These are phyloP conservation scores for Oncopodura yosiiana DNA, from an alignment of 1,140 invertebrate species.

Conservation along the genomic window DNA sequence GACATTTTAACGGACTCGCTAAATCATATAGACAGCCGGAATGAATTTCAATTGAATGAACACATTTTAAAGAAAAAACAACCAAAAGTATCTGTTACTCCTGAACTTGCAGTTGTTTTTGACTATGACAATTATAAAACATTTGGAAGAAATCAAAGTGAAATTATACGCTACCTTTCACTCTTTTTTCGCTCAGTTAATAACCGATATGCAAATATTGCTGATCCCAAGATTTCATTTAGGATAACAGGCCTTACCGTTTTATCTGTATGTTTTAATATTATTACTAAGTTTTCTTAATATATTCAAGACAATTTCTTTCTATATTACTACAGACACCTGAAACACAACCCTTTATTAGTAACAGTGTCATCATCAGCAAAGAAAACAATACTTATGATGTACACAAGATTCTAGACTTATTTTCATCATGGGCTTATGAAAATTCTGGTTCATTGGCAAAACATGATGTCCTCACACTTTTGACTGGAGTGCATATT, in stretches of 20 bases:
- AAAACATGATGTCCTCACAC: conserved; percentile 2
- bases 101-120: conserved; percentile 9
- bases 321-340: too few relatives aligned
- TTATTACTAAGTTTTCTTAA: too few relatives aligned
- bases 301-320: conserved; percentile 1
- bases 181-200: conserved; percentile 5
- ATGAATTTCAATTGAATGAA: not conserved
- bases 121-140: conserved; percentile 6
- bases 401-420: conserved; percentile 6
- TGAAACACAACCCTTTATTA: conserved; percentile 1
- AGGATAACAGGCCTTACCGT: not conserved
- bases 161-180: not conserved
- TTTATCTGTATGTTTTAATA: too few relatives aligned
- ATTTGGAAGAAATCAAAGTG: conserved; percentile 1
- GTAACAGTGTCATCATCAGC: not conserved
- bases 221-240: not conserved
- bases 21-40: too few relatives aligned
- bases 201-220: conserved; percentile 5
- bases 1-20: too few relatives aligned
- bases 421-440: not conserved
- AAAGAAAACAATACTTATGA: conserved; percentile 2
- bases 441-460: not conserved
- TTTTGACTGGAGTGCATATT: conserved; percentile 8
- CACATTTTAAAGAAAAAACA: not conserved
- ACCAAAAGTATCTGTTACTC: not conserved